Evolutionary conservation across 2,797 vertebrate species (phyloP).

Genomic region (Paratrypauchen microcephalus): DNA sequence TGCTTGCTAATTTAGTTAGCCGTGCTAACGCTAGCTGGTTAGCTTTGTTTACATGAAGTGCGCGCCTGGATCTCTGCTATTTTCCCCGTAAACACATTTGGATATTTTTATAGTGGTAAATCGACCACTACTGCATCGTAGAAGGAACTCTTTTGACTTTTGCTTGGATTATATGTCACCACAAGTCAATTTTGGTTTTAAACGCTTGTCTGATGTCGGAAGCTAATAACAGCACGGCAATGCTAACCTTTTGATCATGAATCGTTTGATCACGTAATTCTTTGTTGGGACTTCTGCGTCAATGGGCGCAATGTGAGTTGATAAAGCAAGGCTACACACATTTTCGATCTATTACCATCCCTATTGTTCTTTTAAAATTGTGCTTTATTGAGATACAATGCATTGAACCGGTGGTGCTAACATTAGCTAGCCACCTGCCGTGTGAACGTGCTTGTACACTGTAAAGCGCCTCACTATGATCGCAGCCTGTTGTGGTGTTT

Average conservation of each 20-base stretch:
- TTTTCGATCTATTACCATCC: slow-evolving; percentile 9
- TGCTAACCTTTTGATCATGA: slow-evolving; percentile 64
- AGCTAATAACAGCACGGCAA: slow-evolving; percentile 55
- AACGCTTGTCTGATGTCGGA: slow-evolving; percentile 41
- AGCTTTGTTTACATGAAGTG: slow-evolving; percentile 79
- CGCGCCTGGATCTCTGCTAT: slow-evolving; percentile 58
- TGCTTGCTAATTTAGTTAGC: slow-evolving; percentile 53
- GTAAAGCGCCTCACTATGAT: slow-evolving; percentile 44
- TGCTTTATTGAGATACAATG: slow-evolving; percentile 9
- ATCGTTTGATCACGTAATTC: slow-evolving; percentile 24
- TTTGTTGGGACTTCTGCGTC: slow-evolving; percentile 4
- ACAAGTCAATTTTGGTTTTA: slow-evolving; percentile 7
- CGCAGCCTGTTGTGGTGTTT: slow-evolving; percentile 32
- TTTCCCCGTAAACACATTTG: slow-evolving; percentile 23
- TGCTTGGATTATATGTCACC: slow-evolving; percentile 26
- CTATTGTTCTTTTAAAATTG: slow-evolving; percentile 2
- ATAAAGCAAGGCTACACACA: neutral
- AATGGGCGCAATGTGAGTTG: slow-evolving; percentile 32
- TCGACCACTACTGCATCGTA: neutral
- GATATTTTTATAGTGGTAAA: neutral
- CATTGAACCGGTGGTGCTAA: slow-evolving; percentile 54
- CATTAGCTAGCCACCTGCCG: slow-evolving; percentile 48
- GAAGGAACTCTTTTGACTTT: neutral
- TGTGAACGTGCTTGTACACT: slow-evolving; percentile 51
- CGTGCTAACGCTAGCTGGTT: slow-evolving; percentile 60